These are phyloP conservation scores for Epinephelus fuscoguttatus DNA, from an alignment of 2,113 vertebrate genomes.

Conservation along the genomic window DNA sequence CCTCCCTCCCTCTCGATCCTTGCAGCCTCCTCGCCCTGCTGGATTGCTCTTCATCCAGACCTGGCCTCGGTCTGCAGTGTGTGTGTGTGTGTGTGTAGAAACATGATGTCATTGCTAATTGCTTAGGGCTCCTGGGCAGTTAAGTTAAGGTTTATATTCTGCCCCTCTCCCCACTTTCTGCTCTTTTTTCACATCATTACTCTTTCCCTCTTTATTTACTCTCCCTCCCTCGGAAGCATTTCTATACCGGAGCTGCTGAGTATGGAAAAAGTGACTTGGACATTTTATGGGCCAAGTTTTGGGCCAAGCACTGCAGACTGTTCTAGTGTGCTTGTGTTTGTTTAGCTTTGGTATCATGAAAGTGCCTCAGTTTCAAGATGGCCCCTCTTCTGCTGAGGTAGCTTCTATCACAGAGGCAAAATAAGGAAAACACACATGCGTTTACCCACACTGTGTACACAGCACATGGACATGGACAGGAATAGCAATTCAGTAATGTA, in stretches of 20 bases:
- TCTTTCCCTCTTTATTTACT: constrained; percentile 27
- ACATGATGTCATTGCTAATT: constrained; percentile 74
- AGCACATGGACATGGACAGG: constrained; percentile 4
- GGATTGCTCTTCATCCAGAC: constrained; percentile 41
- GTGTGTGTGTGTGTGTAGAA: constrained; percentile 20
- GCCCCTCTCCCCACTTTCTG: constrained; percentile 24
- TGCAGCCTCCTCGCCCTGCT: constrained; percentile 29
- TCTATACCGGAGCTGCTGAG: constrained; percentile 73
- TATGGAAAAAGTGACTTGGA: constrained; percentile 78
- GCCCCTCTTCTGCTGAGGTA: constrained; percentile 29
- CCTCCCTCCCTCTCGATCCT: constrained; percentile 18
- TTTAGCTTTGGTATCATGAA: constrained; percentile 55
- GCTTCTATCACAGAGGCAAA: constrained; percentile 9
- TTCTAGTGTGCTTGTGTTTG: constrained; percentile 50
- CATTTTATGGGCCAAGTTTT: constrained; percentile 70
- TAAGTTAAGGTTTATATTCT: constrained; percentile 62
- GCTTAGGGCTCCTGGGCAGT: constrained; percentile 51
- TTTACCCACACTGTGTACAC: neutral
- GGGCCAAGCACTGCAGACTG: constrained; percentile 64
- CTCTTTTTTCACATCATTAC: constrained; percentile 35
- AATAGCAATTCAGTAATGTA: constrained; percentile 33
- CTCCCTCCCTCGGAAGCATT: constrained; percentile 36
- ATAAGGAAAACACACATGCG: constrained; percentile 2
- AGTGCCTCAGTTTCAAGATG: constrained; percentile 56
- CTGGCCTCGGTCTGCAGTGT: constrained; percentile 43